Evolutionary conservation across 2,888 invertebrate genomes (phyloP).

Genomic region (Mongoloraphidia duomilia): DNA sequence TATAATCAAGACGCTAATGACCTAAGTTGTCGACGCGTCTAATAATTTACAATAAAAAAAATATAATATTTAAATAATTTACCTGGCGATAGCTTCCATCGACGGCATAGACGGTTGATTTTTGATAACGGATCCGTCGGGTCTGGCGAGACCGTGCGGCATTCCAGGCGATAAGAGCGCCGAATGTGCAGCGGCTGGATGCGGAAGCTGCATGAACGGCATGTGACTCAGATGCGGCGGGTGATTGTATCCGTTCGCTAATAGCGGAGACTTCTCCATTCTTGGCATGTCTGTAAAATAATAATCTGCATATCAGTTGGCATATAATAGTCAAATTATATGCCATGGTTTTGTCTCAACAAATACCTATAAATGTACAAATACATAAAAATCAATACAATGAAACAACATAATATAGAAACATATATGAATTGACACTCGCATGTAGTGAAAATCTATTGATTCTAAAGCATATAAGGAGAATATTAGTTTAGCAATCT

Average conservation of each 20-base stretch:
- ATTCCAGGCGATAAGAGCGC: slow-evolving; percentile 82
- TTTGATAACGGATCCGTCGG: slow-evolving; percentile 72
- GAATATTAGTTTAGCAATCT: too few relatives aligned
- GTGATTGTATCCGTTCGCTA: slow-evolving; percentile 89
- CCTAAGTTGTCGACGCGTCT: too few relatives aligned
- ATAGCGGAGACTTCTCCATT: slow-evolving; percentile 80
- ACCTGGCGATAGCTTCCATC: slow-evolving; percentile 86
- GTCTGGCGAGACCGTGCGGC: slow-evolving; percentile 72
- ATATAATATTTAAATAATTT: slow-evolving; percentile 19
- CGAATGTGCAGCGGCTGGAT: slow-evolving; percentile 51
- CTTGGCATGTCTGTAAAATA: slow-evolving; percentile 62
- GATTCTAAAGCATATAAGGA: too few relatives aligned
- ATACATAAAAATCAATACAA: too few relatives aligned
- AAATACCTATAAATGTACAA: too few relatives aligned
- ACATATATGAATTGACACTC: too few relatives aligned
- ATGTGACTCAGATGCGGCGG: slow-evolving; percentile 86
- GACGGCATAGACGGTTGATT: slow-evolving; percentile 72
- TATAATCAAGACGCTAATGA: too few relatives aligned
- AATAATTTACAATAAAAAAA: not conserved
- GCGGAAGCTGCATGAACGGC: slow-evolving; percentile 87
- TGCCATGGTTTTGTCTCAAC: slow-evolving; percentile 16
- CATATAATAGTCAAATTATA: not conserved
- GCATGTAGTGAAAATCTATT: too few relatives aligned
- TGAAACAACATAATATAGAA: too few relatives aligned
- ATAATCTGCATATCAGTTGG: slow-evolving; percentile 5